Evolutionary conservation across 2,888 invertebrate species (phyloP), one percentile per base, ranked within the genome.

Genomic region (Drosophila emarginata): DNA sequence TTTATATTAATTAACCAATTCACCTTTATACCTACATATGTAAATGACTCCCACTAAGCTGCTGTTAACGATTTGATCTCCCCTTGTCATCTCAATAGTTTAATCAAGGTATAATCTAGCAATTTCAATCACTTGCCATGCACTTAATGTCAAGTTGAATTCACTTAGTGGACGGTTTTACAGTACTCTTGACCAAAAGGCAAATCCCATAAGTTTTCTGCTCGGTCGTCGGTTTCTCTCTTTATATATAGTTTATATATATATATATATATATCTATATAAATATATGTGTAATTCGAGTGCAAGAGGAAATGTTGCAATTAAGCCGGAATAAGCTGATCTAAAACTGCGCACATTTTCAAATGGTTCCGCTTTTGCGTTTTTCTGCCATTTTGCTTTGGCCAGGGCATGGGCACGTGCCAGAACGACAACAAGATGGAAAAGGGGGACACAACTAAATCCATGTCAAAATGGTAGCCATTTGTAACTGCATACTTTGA

Each of bases 311-410:
- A 45, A 72, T 79, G 64, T 61, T 58, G 84, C 87, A 86, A 89
- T 86, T 88, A 86, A 85, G 72, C 74, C 76, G 70, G 72, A 78
- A 74, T 87, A 85, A 83, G 81, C 77, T 86, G 87, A 78, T 80
- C 72, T 64, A 72, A 76, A 74, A 78, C 59, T 56, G 63, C 37
- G 59, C 80, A 56, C 45, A 52, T 36, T 50, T 56, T 60, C 52
- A 62, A 74, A 54, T 60, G 40, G 14, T 60, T 15, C 60, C 65
- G 59, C 72, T 52, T 62, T 63, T 73, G 65, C 40, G 15, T 57
- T 39, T 69, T 37, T 56, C 15, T 58, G 63, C 45, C 36, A 36
- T 68, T 37, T 56, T 67, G 57, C 58, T 26, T 63, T 64, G 65
- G 63, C 67, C 53, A 5, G 3, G 57, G n/a, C 52, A 63, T 14